A percentile compares a stretch with the other conserved stretches of the same genome.
These are phyloP conservation scores for Callochromis pleurospilus DNA, from an alignment of 2,113 vertebrate genomes.

Conservation along the genomic window DNA sequence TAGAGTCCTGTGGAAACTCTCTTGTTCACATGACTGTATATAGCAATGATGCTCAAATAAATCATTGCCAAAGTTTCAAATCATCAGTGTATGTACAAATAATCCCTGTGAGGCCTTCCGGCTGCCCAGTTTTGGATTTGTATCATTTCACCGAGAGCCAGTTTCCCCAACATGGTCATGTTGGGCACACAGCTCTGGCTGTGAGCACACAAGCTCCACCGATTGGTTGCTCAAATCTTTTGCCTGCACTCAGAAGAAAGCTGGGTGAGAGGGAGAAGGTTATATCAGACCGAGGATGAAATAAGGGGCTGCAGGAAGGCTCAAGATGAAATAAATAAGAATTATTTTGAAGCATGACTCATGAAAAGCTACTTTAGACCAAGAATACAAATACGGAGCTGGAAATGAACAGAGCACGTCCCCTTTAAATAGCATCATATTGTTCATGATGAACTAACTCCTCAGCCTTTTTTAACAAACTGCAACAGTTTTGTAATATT, in stretches of 20 bases:
- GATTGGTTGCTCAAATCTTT: not conserved
- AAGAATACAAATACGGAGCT: not conserved
- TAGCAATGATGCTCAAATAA: not conserved
- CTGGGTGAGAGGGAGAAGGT: not conserved
- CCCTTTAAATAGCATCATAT: fast-evolving
- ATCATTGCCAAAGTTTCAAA: not conserved
- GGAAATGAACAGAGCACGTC: not conserved
- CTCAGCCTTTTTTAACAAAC: not conserved
- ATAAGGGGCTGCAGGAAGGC: not conserved
- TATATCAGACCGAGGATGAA: not conserved
- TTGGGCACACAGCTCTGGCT: not conserved
- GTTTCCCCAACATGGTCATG: not conserved
- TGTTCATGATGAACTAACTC: not conserved
- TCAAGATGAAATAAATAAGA: not conserved
- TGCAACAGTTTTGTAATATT: not conserved
- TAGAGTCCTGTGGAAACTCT: not conserved
- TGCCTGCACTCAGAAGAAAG: not conserved
- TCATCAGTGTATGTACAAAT: not conserved
- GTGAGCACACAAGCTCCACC: not conserved
- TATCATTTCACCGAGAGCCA: not conserved
- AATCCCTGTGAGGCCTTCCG: not conserved
- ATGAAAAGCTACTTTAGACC: not conserved
- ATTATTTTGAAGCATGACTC: not conserved
- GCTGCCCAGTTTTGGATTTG: not conserved
- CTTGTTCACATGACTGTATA: not conserved